Percentiles rank a stretch among this genome's conserved stretches.
phyloP scores from a whole-genome alignment of 2,888 invertebrate genomes.

The Metalampra italica region DNA sequence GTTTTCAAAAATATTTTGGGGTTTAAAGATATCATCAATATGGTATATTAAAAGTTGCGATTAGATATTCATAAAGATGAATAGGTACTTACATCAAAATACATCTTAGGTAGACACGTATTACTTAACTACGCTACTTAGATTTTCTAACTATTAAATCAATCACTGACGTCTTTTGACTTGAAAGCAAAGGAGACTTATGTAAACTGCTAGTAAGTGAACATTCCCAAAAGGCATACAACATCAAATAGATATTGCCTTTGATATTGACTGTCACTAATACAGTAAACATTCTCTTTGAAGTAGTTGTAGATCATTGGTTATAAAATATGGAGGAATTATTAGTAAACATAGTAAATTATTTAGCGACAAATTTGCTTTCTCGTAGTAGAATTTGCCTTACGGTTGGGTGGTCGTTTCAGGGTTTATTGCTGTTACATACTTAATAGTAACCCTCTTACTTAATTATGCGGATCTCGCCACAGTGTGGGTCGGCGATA shows the following conservation, averaged over 20 bases:
- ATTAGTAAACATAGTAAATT: slow-evolving; percentile 41
- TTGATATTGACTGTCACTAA: background rate
- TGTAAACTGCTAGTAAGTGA: background rate
- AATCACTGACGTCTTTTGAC: background rate
- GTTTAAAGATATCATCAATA: too few relatives aligned
- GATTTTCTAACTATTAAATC: slow-evolving; percentile 7
- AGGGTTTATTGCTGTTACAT: slow-evolving; percentile 68
- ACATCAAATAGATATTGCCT: background rate
- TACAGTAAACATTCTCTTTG: slow-evolving; percentile 5
- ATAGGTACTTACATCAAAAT: too few relatives aligned
- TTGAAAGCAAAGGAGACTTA: too few relatives aligned
- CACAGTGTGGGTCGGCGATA: slow-evolving; percentile 37
- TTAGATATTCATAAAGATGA: too few relatives aligned
- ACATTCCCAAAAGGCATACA: background rate
- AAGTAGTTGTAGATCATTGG: slow-evolving; percentile 1
- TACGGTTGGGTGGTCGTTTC: slow-evolving; percentile 45
- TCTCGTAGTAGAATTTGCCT: slow-evolving; percentile 37
- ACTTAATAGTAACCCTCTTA: slow-evolving; percentile 70
- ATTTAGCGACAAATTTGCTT: slow-evolving; percentile 55
- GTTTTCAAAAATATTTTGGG: background rate
- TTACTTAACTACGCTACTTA: too few relatives aligned
- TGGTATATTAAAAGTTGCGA: too few relatives aligned
- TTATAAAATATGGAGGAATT: slow-evolving; percentile 9
- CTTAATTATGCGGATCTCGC: slow-evolving; percentile 70
- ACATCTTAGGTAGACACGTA: too few relatives aligned